phyloP scores from a whole-genome alignment of 2,888 invertebrate genomes.

The Lasioglossum lativentre region DNA sequence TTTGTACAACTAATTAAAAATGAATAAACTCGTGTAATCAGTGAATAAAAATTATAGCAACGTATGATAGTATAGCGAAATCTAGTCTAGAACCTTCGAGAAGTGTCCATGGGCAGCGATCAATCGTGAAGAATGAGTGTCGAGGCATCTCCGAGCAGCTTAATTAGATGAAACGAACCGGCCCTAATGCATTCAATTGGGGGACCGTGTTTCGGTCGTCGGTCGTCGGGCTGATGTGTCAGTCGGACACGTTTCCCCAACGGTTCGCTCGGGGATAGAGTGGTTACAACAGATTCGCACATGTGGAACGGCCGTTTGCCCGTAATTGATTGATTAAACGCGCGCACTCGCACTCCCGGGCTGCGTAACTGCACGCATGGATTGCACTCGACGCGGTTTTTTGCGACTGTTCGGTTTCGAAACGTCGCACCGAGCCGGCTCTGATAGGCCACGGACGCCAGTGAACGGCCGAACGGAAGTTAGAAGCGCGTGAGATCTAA shows the following conservation, averaged over 20 bases:
- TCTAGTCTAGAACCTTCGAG: no score
- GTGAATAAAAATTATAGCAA: no score
- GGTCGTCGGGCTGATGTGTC: constrained; percentile 42
- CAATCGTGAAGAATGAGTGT: constrained; percentile 14
- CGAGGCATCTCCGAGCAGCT: constrained; percentile 19
- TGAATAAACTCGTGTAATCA: no score
- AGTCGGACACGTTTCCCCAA: constrained; percentile 27
- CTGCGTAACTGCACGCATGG: neutral
- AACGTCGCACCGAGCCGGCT: constrained; percentile 17
- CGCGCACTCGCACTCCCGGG: neutral
- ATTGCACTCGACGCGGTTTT: neutral
- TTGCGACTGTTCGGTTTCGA: constrained; percentile 34
- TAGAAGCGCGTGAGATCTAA: neutral
- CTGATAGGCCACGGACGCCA: constrained; percentile 44
- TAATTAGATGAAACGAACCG: constrained; percentile 55
- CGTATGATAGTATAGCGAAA: no score
- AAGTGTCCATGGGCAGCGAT: no score
- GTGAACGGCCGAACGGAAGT: constrained; percentile 44
- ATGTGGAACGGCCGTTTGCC: constrained; percentile 26
- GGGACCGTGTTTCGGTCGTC: constrained; percentile 26
- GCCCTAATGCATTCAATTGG: constrained; percentile 57
- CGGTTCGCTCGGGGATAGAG: constrained; percentile 20
- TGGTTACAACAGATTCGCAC: constrained; percentile 54
- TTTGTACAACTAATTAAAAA: no score
- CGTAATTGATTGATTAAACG: constrained; percentile 58